Percentiles rank a stretch among this genome's conserved stretches.
These are phyloP conservation scores for Geococcyx californianus DNA, from an alignment of 2,113 vertebrate genomes.

Conservation along the genomic window DNA sequence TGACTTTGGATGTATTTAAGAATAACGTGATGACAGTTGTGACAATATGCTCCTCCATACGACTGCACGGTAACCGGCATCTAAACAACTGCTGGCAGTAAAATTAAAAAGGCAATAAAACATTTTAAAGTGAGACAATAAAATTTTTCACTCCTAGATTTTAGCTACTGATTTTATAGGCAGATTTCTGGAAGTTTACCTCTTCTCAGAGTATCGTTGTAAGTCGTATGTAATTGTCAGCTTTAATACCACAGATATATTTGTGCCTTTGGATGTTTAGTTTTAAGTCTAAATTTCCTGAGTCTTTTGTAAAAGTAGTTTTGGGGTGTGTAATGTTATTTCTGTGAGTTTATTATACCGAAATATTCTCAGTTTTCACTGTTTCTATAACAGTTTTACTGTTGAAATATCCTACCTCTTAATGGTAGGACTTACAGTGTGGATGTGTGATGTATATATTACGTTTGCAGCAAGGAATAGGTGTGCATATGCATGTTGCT, in stretches of 20 bases:
- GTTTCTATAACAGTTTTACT: background rate
- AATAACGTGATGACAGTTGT: background rate
- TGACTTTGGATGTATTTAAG: background rate
- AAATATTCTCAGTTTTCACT: background rate
- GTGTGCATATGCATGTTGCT: background rate
- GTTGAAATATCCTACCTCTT: background rate
- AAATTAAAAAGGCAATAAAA: background rate
- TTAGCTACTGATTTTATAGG: background rate
- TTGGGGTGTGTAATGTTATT: background rate
- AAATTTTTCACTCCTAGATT: background rate
- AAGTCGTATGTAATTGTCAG: background rate
- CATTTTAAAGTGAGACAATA: background rate
- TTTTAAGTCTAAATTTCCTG: background rate
- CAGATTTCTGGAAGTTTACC: background rate
- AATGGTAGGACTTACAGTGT: background rate
- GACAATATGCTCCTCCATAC: background rate
- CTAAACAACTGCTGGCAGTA: background rate
- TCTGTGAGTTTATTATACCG: background rate
- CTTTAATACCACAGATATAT: background rate
- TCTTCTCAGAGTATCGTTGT: background rate
- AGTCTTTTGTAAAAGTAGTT: background rate
- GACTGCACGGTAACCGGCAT: rapidly evolving
- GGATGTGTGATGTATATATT: background rate
- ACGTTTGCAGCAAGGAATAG: background rate
- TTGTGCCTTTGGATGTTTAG: background rate